These are phyloP conservation scores for Scophthalmus maximus DNA, from an alignment of 2,113 vertebrate genomes.

Conservation along the genomic window DNA sequence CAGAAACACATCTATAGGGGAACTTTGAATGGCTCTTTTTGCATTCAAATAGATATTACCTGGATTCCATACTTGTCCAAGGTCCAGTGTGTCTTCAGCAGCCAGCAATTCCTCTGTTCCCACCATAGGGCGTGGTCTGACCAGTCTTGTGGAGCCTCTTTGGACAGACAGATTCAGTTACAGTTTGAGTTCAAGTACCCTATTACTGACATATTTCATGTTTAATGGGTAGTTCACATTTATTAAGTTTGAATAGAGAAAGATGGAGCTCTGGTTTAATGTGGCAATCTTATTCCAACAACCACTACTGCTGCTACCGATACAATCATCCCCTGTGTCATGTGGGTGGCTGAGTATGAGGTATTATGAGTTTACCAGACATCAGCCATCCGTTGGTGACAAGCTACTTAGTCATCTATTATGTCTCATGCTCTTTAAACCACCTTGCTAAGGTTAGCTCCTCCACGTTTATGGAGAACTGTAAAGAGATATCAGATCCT, in stretches of 20 bases:
- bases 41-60: slow-evolving; percentile 44
- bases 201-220: slow-evolving; percentile 3
- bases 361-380: slow-evolving; percentile 63
- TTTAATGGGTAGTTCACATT: no score
- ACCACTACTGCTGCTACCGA: neutral
- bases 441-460: slow-evolving; percentile 7
- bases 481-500: slow-evolving; percentile 22
- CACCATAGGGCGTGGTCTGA: slow-evolving; percentile 98
- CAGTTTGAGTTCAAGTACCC: neutral
- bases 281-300: neutral
- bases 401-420: slow-evolving; percentile 54
- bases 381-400: slow-evolving; percentile 61
- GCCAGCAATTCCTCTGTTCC: slow-evolving; percentile 94
- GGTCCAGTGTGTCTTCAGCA: slow-evolving; percentile 97
- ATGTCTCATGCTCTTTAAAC: slow-evolving; percentile 32
- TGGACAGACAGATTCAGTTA: slow-evolving; percentile 20
- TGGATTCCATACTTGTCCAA: slow-evolving; percentile 93
- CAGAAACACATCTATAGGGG: neutral
- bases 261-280: neutral
- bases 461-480: neutral
- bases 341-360: slow-evolving; percentile 4
- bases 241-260: no score
- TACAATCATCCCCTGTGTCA: slow-evolving; percentile 18
- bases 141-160: slow-evolving; percentile 92
- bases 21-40: neutral